Evolutionary conservation across 53 echinoderm and acorn worm genomes (phyloP), one percentile per base, ranked within the genome.

Genomic region (Pentamera pediparva): DNA sequence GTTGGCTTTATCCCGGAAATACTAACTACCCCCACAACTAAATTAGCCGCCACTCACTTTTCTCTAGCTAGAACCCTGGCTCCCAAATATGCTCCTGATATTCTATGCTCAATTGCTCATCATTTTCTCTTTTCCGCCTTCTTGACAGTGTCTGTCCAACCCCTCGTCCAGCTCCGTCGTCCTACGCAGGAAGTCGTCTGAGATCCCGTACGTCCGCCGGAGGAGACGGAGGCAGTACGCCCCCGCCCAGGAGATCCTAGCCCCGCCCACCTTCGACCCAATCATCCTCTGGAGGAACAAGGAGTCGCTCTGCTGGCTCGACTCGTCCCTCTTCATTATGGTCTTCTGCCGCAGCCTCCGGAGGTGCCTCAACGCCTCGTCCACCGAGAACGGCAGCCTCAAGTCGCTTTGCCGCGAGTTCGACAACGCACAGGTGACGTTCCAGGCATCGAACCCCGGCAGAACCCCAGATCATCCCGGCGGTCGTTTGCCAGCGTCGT

Each of bases 301-400:
- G 57, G 71, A 77, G 25, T 79, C 80, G 57, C 78, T 98, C 53
- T 98, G 98, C 61, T 98, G 98, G 98, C 55, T 98, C 41, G 98
- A 98, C 45, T 79, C 78, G 13, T 85, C 83, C 82, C 74, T 98
- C 83, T 61, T 85, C 15, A 39, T 86, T 22, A 50, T 98, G 21
- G 89, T 92, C 1, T 79, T 72, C 39, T 77, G 78, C 45, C 36
- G 39, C 0, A 89, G 89, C 56, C 71, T 98, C 24, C 86, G 85
- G 4, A 27, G 37, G 35, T 92, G 92, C 58, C 78, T 92, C 12
- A 51, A 47, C 11, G 35, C 65, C 19, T 62, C 83, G n/a, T 75
- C 70, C 0, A 79, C 32, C 19, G 76, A 48, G 30, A n/a, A n/a
- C n/a, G 83, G 83, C 1, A 39, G 74, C 21, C n/a, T 98, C n/a